Base-by-base conservation (phyloP, 1,140 invertebrate species). In the Sinonovacula constricta region DNA sequence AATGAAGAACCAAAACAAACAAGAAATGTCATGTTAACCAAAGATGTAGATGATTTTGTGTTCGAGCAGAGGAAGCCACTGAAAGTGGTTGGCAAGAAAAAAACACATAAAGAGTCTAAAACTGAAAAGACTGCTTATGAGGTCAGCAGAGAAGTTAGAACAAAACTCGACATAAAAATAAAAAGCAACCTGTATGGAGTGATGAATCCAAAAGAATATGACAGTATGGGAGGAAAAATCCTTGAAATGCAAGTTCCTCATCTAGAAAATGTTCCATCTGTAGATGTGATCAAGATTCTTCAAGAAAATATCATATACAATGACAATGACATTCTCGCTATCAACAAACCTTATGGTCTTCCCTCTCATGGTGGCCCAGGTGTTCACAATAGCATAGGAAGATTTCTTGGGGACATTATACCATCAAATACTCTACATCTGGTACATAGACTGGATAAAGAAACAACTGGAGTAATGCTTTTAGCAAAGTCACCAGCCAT, bases 271-370 rank as follows among this genome's bases (percentile, higher is more conserved):
- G 81, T 83, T 59, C 81, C 85, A n/a, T 57, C 72, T 5, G 51
- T 68, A 22, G 85, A 84, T 39, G 51, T 89, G 3, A 63, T 83
- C n/a, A 74, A 72, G 10, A 76, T 88, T 45, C 77, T 90, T 30
- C 82, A 81, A 31, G 79, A 82, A 51, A 83, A 80, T 60, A 84
- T 90, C n/a, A 80, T 90, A 34, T 90, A 86, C 72, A 54, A 77
- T 82, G 68, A 89, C 60, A 81, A 88, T 86, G 88, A 92, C 72
- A 82, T 93, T 49, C 30, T 93, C 39, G 92, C 89, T 18, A 85
- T 93, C 22, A 87, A 92, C 76, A 93, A 93, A 80, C 92, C 92
- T 10, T 92, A 92, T 83, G 92, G 92, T n/a, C 69, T 93, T 24
- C 83, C 91, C 49, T 88, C 90, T 24, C 87, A 91, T 81, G 88